Percentiles rank a stretch among this genome's conserved stretches.
These are phyloP conservation scores for Dreissena polymorpha DNA, from an alignment of 1,140 invertebrate species.

Conservation along the genomic window DNA sequence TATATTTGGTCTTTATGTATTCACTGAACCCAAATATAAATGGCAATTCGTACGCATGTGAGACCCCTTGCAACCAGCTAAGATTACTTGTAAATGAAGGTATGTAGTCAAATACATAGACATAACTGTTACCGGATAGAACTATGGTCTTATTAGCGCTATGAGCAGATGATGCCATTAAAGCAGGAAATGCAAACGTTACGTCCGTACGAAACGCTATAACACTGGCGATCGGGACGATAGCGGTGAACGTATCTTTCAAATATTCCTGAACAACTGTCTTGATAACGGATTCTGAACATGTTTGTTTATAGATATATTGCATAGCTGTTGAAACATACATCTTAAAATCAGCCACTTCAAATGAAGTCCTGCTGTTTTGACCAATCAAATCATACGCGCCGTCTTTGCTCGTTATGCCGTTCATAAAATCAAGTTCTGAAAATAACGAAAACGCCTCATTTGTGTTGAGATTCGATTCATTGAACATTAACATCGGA, in stretches of 20 bases:
- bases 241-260: not conserved
- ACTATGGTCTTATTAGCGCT: not conserved
- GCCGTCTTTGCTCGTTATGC: slow-evolving; percentile 36
- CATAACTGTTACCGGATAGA: slow-evolving; percentile 15
- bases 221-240: not conserved
- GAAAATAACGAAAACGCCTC: slow-evolving; percentile 26
- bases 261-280: not conserved
- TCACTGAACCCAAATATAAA: slow-evolving; percentile 37
- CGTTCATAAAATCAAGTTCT: slow-evolving; percentile 39
- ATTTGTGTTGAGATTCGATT: not conserved
- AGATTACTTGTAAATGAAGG: slow-evolving; percentile 1
- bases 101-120: slow-evolving; percentile 32
- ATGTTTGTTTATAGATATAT: not conserved
- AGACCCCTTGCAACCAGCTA: slow-evolving; percentile 22
- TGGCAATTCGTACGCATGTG: slow-evolving; percentile 22
- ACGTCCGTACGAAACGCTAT: not conserved
- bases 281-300: not conserved
- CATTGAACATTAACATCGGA: not conserved
- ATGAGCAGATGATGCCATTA: not conserved
- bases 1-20: slow-evolving; percentile 1
- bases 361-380: not conserved
- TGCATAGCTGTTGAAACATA: not conserved
- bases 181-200: not conserved
- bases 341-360: not conserved
- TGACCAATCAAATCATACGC: not conserved